A percentile compares a stretch with the other conserved stretches of the same genome.
Evolutionary conservation across 2,888 invertebrate species (phyloP).

Genomic region (Cepaea hortensis): DNA sequence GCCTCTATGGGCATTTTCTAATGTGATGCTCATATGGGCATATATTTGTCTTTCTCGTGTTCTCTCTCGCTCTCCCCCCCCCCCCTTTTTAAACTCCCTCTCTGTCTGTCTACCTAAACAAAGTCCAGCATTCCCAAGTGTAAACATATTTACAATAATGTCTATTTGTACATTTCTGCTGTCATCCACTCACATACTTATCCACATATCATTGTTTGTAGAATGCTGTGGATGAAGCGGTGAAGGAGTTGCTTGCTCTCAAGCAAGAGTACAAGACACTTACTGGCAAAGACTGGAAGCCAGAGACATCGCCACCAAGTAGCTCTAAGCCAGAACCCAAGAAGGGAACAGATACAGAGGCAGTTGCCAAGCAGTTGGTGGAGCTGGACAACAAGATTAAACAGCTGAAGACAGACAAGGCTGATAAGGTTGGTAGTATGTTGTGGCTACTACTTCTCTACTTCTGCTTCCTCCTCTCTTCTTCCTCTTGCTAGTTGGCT

Average conservation of each 20-base stretch:
- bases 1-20: too few species aligned
- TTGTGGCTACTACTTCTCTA: background rate
- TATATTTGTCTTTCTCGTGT: too few species aligned
- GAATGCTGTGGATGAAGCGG: slow-evolving; percentile 78
- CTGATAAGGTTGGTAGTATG: slow-evolving; percentile 79
- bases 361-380: slow-evolving; percentile 73
- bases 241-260: slow-evolving; percentile 81
- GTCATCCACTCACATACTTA: background rate
- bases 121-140: too few species aligned
- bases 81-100: too few species aligned
- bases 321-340: slow-evolving; percentile 8
- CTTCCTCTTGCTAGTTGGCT: too few species aligned
- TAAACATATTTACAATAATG: too few species aligned
- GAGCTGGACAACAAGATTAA: slow-evolving; percentile 83
- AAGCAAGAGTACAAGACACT: slow-evolving; percentile 86
- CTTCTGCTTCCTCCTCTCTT: background rate
- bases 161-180: background rate
- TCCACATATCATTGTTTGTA: slow-evolving; percentile 38
- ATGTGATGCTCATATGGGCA: too few species aligned
- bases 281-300: slow-evolving; percentile 84
- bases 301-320: slow-evolving; percentile 56
- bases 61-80: too few species aligned
- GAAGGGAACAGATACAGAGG: slow-evolving; percentile 33
- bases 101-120: too few species aligned
- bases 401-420: slow-evolving; percentile 82